Evolutionary conservation across 2,113 vertebrate genomes (phyloP).

Genomic region (Rhadina sibilatrix): DNA sequence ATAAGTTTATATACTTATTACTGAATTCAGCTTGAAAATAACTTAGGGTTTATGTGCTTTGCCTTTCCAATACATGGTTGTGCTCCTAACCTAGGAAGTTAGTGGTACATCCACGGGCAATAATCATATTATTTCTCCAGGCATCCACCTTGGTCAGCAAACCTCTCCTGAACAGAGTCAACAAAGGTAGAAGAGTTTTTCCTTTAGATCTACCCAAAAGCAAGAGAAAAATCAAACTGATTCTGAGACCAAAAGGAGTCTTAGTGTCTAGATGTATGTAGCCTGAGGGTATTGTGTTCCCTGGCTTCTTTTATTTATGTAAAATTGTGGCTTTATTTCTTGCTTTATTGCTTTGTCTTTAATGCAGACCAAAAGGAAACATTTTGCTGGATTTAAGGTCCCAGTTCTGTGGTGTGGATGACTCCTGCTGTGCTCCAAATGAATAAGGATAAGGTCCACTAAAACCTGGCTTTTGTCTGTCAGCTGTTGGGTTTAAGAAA

Average conservation of each 20-base stretch:
- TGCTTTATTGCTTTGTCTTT: not conserved
- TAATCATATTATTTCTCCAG: not conserved
- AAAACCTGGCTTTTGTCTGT: not conserved
- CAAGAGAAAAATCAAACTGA: not conserved
- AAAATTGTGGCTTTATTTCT: not conserved
- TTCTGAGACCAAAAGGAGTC: not conserved
- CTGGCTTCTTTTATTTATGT: not conserved
- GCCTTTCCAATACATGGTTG: not conserved
- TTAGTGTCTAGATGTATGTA: not conserved
- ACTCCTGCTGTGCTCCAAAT: not conserved
- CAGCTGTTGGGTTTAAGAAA: not conserved
- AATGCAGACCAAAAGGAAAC: not conserved
- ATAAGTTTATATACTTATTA: not conserved
- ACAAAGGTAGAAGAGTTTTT: not conserved
- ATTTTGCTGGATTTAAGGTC: not conserved
- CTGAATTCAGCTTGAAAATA: not conserved
- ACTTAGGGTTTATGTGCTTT: not conserved
- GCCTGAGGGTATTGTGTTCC: not conserved
- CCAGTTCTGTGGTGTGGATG: not conserved
- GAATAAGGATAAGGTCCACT: not conserved
- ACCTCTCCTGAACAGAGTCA: not conserved
- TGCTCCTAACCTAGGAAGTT: not conserved
- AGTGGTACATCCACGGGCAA: not conserved
- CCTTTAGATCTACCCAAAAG: not conserved
- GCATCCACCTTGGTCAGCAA: not conserved